Evolutionary conservation across 1,140 invertebrate genomes (phyloP).

Genomic region (Pseudoatta argentina): DNA sequence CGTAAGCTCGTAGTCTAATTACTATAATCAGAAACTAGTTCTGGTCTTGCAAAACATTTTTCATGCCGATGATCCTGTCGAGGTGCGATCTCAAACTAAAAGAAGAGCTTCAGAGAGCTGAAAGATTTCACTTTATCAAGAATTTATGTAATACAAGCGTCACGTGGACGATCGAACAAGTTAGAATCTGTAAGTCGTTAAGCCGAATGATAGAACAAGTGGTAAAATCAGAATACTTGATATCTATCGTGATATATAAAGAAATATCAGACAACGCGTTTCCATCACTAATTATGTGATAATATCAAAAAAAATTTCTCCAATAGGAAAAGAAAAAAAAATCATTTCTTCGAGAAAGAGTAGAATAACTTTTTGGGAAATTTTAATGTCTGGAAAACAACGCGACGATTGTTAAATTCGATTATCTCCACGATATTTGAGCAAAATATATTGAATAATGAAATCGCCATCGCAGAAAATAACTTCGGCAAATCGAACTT

Average conservation of each 20-base stretch:
- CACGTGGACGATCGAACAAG: background rate
- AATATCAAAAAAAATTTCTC: background rate
- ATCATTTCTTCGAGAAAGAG: background rate
- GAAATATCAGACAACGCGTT: conserved; percentile 19
- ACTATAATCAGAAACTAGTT: conserved; percentile 13
- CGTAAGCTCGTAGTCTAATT: conserved; percentile 45
- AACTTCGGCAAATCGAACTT: background rate
- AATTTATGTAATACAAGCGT: background rate
- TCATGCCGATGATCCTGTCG: conserved; percentile 13
- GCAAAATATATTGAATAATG: background rate
- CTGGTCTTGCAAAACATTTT: background rate
- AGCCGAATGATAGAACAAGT: background rate
- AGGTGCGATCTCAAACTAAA: conserved; percentile 1
- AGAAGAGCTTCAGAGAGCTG: background rate
- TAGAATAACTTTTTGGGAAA: background rate
- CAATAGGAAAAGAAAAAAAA: background rate
- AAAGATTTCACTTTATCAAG: background rate
- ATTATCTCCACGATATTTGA: conserved; percentile 27
- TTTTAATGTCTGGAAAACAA: conserved; percentile 31
- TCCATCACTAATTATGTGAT: background rate
- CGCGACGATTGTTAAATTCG: conserved; percentile 1
- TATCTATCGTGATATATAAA: conserved; percentile 20
- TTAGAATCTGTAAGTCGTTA: conserved; percentile 33
- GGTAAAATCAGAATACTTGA: conserved; percentile 4
- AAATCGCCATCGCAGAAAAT: background rate